Percentiles rank a stretch among this genome's conserved stretches.
phyloP scores from a whole-genome alignment of 92 coral and sea anemone species.

The Porites evermanni region DNA sequence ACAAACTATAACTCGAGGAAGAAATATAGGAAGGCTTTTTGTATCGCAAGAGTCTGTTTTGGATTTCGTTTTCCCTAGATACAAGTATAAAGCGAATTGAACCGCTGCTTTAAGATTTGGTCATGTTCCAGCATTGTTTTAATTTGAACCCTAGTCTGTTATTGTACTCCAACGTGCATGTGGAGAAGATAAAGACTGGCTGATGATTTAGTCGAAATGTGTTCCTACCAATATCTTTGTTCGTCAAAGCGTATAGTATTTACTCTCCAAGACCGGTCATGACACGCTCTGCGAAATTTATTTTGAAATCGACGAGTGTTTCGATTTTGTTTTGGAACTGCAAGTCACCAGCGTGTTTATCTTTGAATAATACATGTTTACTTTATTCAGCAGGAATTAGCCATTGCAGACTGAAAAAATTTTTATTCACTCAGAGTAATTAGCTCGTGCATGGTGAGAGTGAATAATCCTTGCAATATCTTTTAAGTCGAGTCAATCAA shows the following conservation, averaged over 20 bases:
- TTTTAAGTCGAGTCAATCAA: conserved; percentile 9
- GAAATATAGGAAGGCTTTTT: background rate
- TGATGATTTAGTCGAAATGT: conserved; percentile 13
- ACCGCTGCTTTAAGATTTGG: conserved; percentile 53
- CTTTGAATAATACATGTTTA: conserved; percentile 13
- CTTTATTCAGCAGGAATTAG: background rate
- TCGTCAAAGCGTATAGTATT: conserved; percentile 20
- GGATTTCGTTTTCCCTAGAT: conserved; percentile 31
- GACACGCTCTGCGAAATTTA: conserved; percentile 41
- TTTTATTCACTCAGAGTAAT: conserved; percentile 6
- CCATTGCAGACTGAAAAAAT: background rate
- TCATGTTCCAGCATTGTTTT: conserved; percentile 75
- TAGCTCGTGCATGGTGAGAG: conserved; percentile 6
- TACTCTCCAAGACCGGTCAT: conserved; percentile 23
- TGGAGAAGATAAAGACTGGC: background rate
- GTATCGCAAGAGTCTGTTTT: background rate
- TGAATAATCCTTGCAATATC: conserved; percentile 5
- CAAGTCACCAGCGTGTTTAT: conserved; percentile 27
- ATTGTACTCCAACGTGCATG: background rate
- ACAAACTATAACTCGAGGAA: conserved; percentile 2
- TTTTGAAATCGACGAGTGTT: conserved; percentile 15
- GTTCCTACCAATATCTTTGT: conserved; percentile 21
- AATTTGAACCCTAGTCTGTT: conserved; percentile 3
- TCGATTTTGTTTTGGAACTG: conserved; percentile 1
- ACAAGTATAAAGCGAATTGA: conserved; percentile 11